phyloP scores from a whole-genome alignment of 1,140 invertebrate genomes.

The Bombus huntii region DNA sequence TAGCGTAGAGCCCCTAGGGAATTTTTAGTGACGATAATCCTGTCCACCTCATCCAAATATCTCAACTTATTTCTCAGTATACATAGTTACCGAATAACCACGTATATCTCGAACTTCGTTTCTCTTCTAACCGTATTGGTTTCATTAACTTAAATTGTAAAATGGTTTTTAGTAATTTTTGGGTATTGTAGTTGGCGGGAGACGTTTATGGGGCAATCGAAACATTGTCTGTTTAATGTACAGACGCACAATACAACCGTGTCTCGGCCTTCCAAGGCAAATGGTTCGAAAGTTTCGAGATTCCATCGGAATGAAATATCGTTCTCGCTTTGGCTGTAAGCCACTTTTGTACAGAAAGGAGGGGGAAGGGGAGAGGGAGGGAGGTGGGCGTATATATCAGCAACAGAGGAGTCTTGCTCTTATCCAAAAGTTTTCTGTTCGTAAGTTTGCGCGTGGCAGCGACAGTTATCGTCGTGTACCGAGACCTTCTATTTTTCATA shows the following conservation, averaged over 20 bases:
- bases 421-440: conserved; percentile 33
- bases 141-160: neutral
- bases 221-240: conserved; percentile 8
- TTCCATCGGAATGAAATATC: conserved; percentile 28
- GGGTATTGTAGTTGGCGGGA: neutral
- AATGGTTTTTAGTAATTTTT: neutral
- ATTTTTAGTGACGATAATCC: neutral
- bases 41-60: neutral
- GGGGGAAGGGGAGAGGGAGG: neutral
- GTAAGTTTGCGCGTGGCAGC: conserved; percentile 21
- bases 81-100: no score
- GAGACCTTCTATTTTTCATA: conserved; percentile 25
- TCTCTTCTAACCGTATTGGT: no score
- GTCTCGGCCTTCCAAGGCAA: neutral
- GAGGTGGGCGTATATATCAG: neutral
- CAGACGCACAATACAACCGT: neutral
- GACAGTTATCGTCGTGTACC: conserved; percentile 21
- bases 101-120: no score
- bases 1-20: neutral
- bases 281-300: conserved; percentile 30
- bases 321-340: conserved; percentile 11
- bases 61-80: no score
- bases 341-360: conserved; percentile 11
- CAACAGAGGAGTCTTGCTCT: neutral
- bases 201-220: conserved; percentile 14